Percentiles rank a stretch among this genome's conserved stretches.
These are phyloP conservation scores for Agrypnus murinus DNA, from an alignment of 2,888 invertebrate genomes.

Conservation along the genomic window DNA sequence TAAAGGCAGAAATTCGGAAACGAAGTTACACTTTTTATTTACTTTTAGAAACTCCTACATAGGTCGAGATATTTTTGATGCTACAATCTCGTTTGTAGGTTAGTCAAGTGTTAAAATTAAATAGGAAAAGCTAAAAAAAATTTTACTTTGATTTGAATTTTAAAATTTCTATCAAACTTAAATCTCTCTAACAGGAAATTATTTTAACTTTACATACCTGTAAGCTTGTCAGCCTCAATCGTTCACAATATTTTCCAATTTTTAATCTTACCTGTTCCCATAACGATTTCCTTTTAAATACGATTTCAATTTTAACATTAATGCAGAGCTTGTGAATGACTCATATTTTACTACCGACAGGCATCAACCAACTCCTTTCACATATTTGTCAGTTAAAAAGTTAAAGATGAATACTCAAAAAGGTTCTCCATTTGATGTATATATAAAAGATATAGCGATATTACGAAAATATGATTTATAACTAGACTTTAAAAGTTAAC, in stretches of 20 bases:
- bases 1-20: slow-evolving; percentile 36
- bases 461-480: slow-evolving; percentile 1
- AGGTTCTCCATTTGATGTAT: slow-evolving; percentile 7
- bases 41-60: slow-evolving; percentile 12
- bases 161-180: too few species aligned
- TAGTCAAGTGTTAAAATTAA: neutral
- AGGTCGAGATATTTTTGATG: slow-evolving; percentile 1
- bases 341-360: slow-evolving; percentile 5
- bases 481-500: neutral
- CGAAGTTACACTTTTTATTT: slow-evolving; percentile 35
- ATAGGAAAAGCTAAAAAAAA: too few species aligned
- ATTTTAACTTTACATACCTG: too few species aligned
- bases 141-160: too few species aligned
- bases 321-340: slow-evolving; percentile 17
- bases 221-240: slow-evolving; percentile 17
- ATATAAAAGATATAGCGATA: neutral
- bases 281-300: neutral
- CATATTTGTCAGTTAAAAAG: slow-evolving; percentile 17
- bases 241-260: slow-evolving; percentile 12
- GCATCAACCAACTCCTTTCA: slow-evolving; percentile 6
- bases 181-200: too few species aligned
- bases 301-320: slow-evolving; percentile 21
- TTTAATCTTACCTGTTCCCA: neutral
- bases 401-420: slow-evolving; percentile 14
- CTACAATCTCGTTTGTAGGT: neutral